Evolutionary conservation across 1,140 invertebrate genomes (phyloP), one percentile per base, ranked within the genome.

Genomic region (Eurytemora carolleeae): DNA sequence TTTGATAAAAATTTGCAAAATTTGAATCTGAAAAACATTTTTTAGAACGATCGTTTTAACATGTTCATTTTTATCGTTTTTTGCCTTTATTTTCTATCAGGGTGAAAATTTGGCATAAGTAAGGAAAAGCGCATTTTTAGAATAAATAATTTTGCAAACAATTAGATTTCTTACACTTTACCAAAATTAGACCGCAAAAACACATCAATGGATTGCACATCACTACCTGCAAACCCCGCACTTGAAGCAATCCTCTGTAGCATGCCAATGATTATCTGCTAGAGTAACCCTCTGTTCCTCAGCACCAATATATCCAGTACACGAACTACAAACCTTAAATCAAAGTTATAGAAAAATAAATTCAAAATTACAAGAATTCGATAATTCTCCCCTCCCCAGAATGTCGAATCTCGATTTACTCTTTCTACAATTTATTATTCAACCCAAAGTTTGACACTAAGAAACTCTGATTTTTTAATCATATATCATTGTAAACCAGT

Each of bases 221-320:
- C 7, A 12, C n/a, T 44, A 44, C 31, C 31, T 44, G 71, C 86
- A 89, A 67, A 76, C 76, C 55, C 75, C 76, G 66, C 84, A 87
- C 21, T 79, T 79, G 68, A 88, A 89, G 64, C 85, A 86, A 55
- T 79, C 76, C 58, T 80, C 80, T 23, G 74, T 76, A 0, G 80
- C 83, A 69, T 90, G 87, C 78, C 85, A 89, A 23, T 83, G 76
- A 53, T 82, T 77, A 61, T 81, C 79, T 72, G 84, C 55, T n/a
- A 65, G 80, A 23, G 78, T 78, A 12, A 86, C 81, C 0, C 85
- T 82, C 65, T 84, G 80, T 65, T 86, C 82, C 63, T 84, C 78
- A 0, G 85, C 82, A 0, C 78, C 78, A 58, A 90, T 89, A 1
- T 81, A 75, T 24, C 77, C 74, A 3, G 77, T 72, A 67, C 86